These are phyloP conservation scores for Dipodomys spectabilis DNA, from an alignment of 2,113 vertebrate species.

Conservation along the genomic window DNA sequence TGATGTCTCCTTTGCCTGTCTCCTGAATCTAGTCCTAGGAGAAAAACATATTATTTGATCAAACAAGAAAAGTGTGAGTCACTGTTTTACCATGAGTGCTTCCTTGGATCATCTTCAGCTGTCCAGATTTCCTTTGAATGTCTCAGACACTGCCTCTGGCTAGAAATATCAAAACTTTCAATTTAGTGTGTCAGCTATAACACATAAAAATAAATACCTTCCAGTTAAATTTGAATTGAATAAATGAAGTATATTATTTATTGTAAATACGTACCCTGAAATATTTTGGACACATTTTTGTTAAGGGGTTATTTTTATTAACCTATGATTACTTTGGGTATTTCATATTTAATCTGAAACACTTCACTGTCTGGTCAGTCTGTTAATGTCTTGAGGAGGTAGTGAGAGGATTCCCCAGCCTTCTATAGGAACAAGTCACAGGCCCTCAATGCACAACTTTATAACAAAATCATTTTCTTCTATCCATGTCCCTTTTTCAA, in stretches of 20 bases:
- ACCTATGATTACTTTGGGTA: not conserved
- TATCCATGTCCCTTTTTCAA: not conserved
- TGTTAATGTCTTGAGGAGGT: not conserved
- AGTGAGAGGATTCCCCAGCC: fast-evolving
- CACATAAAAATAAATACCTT: not conserved
- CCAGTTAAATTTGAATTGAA: conserved; percentile 5
- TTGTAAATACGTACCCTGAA: not conserved
- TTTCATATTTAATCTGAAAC: not conserved
- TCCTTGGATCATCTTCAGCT: not conserved
- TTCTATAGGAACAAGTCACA: not conserved
- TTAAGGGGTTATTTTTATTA: not conserved
- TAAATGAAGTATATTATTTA: not conserved
- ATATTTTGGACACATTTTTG: not conserved
- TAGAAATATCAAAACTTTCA: too few species aligned
- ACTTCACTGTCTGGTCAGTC: not conserved
- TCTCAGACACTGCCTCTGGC: not conserved
- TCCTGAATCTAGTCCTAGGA: not conserved
- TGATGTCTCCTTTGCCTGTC: not conserved
- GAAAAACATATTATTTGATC: not conserved
- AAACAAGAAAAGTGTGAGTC: not conserved
- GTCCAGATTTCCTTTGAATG: not conserved
- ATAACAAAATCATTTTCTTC: not conserved
- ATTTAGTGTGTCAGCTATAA: not conserved
- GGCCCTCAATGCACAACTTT: not conserved
- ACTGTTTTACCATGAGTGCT: not conserved